These are phyloP conservation scores for Ethmia dodecea DNA, from an alignment of 2,888 invertebrate genomes.

Conservation along the genomic window DNA sequence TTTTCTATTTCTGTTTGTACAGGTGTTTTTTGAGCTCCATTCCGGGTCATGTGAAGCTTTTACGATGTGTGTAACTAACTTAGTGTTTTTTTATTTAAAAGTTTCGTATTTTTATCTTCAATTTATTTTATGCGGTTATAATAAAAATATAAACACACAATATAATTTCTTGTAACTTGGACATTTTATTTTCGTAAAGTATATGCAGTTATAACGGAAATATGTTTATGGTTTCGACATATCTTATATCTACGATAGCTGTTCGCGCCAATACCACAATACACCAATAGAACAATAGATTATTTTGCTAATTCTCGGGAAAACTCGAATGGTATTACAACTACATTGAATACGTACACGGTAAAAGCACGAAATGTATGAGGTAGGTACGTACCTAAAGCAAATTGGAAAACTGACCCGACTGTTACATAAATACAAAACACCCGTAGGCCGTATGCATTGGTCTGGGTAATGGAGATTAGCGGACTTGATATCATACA, in stretches of 20 bases:
- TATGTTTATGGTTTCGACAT: no score
- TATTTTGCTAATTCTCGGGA: no score
- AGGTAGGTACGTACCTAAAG: conserved; percentile 23
- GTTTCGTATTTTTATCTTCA: no score
- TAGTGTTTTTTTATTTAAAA: neutral
- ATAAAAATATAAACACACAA: no score
- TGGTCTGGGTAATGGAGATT: neutral
- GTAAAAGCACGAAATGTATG: conserved; percentile 1
- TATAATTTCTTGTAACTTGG: no score
- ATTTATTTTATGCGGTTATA: no score
- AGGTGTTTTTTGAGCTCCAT: conserved; percentile 47
- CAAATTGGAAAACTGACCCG: conserved; percentile 36
- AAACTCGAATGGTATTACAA: neutral
- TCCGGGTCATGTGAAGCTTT: conserved; percentile 41
- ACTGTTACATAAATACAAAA: conserved; percentile 41
- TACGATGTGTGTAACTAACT: conserved; percentile 21
- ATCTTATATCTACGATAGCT: no score
- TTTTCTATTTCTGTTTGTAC: conserved; percentile 54
- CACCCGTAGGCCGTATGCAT: conserved; percentile 30
- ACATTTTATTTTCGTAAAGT: no score
- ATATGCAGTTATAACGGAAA: no score
- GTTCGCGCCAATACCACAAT: no score
- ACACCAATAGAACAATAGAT: no score
- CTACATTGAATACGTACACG: neutral
- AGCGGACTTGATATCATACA: no score